Percentiles rank a stretch among this genome's conserved stretches.
Evolutionary conservation across 2,888 invertebrate species (phyloP).

Genomic region (Mythimna ferrago): DNA sequence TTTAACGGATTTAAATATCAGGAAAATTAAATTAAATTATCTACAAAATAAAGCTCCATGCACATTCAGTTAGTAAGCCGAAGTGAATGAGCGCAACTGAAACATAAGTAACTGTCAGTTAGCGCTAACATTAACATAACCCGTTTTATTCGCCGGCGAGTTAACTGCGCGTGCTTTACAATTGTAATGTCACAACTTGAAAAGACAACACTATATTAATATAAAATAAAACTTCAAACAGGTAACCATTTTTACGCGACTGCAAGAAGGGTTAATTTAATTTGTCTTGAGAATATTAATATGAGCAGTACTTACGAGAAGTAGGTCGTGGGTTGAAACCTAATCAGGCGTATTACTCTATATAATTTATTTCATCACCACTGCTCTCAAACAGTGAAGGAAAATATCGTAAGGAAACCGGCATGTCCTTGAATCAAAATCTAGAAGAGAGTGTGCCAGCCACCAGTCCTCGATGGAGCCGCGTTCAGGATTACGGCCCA

Average conservation of each 20-base stretch:
- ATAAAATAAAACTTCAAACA: not conserved
- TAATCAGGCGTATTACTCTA: too few species aligned
- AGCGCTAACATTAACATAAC: conserved; percentile 44
- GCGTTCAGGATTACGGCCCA: too few species aligned
- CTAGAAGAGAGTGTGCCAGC: too few species aligned
- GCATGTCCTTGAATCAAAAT: too few species aligned
- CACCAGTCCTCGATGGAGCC: too few species aligned
- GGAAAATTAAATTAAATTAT: not conserved
- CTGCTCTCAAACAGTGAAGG: too few species aligned
- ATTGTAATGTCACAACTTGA: conserved; percentile 50
- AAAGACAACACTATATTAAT: conserved; percentile 33
- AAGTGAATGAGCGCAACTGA: conserved; percentile 6
- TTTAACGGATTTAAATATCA: not conserved
- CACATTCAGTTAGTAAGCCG: not conserved
- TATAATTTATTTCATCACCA: too few species aligned
- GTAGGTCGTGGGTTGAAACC: too few species aligned
- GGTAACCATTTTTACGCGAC: not conserved
- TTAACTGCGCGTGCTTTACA: conserved; percentile 49
- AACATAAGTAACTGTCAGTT: conserved; percentile 37
- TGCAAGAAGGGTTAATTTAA: not conserved
- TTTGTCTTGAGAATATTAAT: not conserved
- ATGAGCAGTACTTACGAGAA: too few species aligned
- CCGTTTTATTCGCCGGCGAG: conserved; percentile 30
- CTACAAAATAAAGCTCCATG: not conserved
- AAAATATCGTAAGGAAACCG: too few species aligned